Base-by-base conservation (phyloP, 2,888 invertebrate genomes). In the Plagodis pulveraria region DNA sequence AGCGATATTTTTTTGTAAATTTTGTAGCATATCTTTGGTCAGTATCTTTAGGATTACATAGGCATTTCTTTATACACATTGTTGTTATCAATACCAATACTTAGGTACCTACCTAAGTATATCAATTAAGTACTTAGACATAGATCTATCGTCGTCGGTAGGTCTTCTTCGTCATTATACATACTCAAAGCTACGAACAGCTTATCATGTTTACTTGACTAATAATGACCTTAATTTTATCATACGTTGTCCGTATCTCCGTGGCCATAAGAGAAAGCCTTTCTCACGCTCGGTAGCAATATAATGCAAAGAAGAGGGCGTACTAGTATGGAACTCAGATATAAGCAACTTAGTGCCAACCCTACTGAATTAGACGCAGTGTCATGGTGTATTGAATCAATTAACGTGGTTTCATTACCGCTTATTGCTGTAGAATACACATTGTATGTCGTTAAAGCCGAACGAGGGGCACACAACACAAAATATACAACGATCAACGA, bases 381-480 rank as follows among this genome's bases (percentile, higher is more conserved):
- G 56, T 75, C 73, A 42, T 76, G 74, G 53, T 73, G 69, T 56
- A 70, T 71, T 44, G 72, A 64, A 60, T 78, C 76, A 56, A 74
- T 63, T 42, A 76, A 64, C 41, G 71, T 76, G 11, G 71, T 71
- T 66, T 77, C 79, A 66, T 77, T 78, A 36, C 72, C 74, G 58
- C 67, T 75, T 45, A 71, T 68, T 32, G 81, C 78, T 51, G 69
- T 72, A 36, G 79, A 77, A 55, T 89, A 87, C 58, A 84, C 75
- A 63, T 78, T 76, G 67, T 86, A 87, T 5, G 85, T 80, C 45
- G 76, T 77, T 10, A 83, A 65, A 44, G 86, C 63, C 10, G 87
- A 87, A 6, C 89, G 86, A 38, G 93, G 93, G 45, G 78, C 74
- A 75, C 89, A 85, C 48, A 91, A 66, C 41, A 85, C 62, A 50